Percentiles rank a stretch among this genome's conserved stretches.
These are phyloP conservation scores for Rotaria socialis DNA, from an alignment of 2,888 invertebrate species.

Conservation along the genomic window DNA sequence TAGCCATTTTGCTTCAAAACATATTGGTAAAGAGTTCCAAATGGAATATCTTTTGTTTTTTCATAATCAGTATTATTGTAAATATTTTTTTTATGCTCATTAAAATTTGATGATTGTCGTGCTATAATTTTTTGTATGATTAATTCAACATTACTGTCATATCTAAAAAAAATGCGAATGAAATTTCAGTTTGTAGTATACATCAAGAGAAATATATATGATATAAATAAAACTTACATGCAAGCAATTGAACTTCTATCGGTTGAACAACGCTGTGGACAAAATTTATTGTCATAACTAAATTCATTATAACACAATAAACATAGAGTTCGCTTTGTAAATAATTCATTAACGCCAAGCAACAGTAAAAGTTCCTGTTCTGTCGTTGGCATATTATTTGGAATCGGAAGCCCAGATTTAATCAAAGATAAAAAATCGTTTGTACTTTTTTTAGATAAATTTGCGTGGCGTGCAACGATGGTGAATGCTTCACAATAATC, in stretches of 20 bases:
- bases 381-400: neutral
- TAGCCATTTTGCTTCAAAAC: neutral
- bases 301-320: neutral
- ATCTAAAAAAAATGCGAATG: neutral
- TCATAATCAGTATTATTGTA: neutral
- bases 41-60: slow-evolving; percentile 8
- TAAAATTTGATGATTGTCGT: neutral
- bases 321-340: neutral
- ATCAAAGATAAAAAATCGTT: neutral
- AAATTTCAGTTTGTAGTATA: no score
- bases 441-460: neutral
- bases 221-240: no score
- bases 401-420: neutral
- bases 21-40: neutral
- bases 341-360: neutral
- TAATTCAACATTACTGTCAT: neutral
- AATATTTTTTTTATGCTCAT: neutral
- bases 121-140: neutral
- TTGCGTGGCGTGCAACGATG: neutral
- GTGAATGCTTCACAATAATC: neutral
- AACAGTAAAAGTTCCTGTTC: neutral
- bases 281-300: neutral
- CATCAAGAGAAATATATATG: neutral
- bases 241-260: neutral
- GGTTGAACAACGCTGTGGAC: neutral